Base-by-base conservation (phyloP, 2,113 vertebrate genomes). In the Poecile atricapillus region DNA sequence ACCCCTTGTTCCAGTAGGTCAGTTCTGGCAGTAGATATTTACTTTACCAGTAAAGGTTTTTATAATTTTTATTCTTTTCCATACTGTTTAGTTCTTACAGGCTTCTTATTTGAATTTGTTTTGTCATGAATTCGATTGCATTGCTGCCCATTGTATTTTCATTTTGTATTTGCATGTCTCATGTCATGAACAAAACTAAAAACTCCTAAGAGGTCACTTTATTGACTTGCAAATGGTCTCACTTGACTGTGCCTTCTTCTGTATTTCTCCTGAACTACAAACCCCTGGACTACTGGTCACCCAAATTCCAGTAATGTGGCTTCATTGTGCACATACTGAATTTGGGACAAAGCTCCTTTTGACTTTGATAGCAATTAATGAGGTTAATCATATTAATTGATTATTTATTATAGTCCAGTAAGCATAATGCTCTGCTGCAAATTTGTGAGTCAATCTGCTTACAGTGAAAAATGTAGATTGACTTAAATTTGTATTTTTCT, bases 401-500 rank as follows among this genome's bases (percentile, higher is more conserved):
- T 58, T 27, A 47, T 30, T 64, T 67, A 5, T 44, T 62, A 5
- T 15, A 60, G 15, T 37, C 41, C 16, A 65, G 31, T n/a, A 44
- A 43, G 63, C 84, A 8, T 41, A 83, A 60, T 62, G 41, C 30
- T 88, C 22, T 73, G n/a, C 39, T 76, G 9, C 46, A n/a, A 7
- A 1, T 80, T 68, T 86, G 17, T 58, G 50, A 18, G 15, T 76
- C 75, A 37, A 7, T 56, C 53, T 74, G 5, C 12, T 31, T 76
- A 41, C 1, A 65, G 28, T 49, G 43, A 80, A 89, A 79, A 77
- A 58, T 0, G 0, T 19, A 85, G 53, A 46, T 30, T 0, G 3
- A 16, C 31, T 52, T 56, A 15, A 53, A 76, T 86, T 55, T 71
- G 17, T 56, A 0, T 37, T 74, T 65, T 76, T 56, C 16, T 64